Evolutionary conservation across 35 echinoderm and acorn worm species (phyloP).

Genomic region (Acanthaster planci): DNA sequence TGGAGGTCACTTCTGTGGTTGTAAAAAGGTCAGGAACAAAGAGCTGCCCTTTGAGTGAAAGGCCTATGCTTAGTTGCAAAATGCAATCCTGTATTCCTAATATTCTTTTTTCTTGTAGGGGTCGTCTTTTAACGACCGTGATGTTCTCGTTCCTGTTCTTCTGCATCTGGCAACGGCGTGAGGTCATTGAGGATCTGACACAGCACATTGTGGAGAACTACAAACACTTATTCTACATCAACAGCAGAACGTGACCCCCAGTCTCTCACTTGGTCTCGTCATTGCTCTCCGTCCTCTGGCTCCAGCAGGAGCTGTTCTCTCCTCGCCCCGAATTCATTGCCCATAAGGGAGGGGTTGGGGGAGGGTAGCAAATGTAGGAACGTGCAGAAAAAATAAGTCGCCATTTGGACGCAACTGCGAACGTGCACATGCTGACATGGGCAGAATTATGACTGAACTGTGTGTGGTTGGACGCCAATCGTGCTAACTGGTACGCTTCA

Average conservation of each 20-base stretch:
- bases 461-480: no score
- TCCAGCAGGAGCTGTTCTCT: neutral
- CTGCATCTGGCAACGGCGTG: constrained; percentile 58
- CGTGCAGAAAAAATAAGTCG: no score
- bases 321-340: no score
- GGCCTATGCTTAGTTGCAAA: neutral
- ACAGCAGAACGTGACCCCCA: constrained; percentile 18
- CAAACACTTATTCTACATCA: constrained; percentile 39
- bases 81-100: neutral
- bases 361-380: no score
- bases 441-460: no score
- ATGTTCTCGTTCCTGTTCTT: constrained; percentile 32
- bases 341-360: no score
- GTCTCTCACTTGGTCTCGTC: neutral
- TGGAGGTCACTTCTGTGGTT: no score
- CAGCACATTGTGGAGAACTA: constrained; percentile 53
- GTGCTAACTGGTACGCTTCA: no score
- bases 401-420: no score
- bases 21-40: no score
- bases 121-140: constrained; percentile 48
- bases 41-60: neutral
- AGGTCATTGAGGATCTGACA: constrained; percentile 46
- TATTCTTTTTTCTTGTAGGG: constrained; percentile 27
- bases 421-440: no score
- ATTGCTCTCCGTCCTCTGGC: neutral